Conservation (phyloP, 2,113 vertebrate genomes). For the Brachypodius melanocephalos region DNA sequence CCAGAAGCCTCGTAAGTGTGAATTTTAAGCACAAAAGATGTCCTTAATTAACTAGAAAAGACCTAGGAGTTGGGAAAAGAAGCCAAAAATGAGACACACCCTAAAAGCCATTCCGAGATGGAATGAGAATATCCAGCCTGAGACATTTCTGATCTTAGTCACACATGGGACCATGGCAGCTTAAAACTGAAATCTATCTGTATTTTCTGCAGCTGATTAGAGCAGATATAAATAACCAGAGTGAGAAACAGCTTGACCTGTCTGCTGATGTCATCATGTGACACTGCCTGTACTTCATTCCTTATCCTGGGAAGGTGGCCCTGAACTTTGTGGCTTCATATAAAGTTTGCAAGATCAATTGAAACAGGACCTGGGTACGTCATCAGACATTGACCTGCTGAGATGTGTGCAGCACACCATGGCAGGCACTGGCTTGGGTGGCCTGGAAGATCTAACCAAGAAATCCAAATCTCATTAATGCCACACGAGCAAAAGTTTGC, state of each 20-base stretch:
- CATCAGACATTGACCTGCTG: neutral
- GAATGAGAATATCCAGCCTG: constrained; percentile 22
- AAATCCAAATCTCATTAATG: neutral
- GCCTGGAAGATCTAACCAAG: neutral
- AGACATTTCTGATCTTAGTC: constrained; percentile 49
- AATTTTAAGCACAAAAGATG: constrained; percentile 34
- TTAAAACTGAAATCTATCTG: neutral
- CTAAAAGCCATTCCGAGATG: constrained; percentile 52
- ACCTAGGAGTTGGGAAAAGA: constrained; percentile 15
- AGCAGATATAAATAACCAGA: constrained; percentile 26
- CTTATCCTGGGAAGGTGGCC: neutral
- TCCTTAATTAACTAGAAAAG: constrained; percentile 47
- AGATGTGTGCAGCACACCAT: neutral
- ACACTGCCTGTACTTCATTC: neutral
- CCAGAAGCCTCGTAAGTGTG: neutral
- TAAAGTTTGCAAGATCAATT: neutral
- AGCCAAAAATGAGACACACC: constrained; percentile 45
- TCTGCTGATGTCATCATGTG: neutral
- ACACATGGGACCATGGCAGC: constrained; percentile 21
- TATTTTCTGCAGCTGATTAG: constrained; percentile 39
- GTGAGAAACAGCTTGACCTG: constrained; percentile 22
- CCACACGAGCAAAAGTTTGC: neutral
- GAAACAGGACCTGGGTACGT: neutral
- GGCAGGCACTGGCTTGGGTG: neutral
- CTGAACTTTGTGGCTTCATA: neutral